Evolutionary conservation across 2,113 vertebrate genomes (phyloP), one percentile per base, ranked within the genome.

Genomic region (Vulpes ferrilata): DNA sequence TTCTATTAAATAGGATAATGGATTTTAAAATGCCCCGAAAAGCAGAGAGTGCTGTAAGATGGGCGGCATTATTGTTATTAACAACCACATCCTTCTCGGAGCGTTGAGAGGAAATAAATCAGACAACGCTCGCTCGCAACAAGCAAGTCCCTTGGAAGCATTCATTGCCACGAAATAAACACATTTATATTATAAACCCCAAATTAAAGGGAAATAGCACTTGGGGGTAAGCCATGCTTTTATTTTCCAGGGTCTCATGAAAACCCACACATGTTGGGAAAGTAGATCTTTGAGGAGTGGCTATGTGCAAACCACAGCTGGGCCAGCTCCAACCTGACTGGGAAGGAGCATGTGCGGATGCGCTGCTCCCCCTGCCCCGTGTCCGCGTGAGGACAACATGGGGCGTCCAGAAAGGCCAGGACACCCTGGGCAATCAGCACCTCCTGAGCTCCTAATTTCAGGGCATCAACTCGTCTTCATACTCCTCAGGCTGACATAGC

Each of bases 1-100:
- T 97, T 97, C 93, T 97, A 96, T 96, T 97, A 97, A 98, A 95
- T 97, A 97, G 96, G 98, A 97, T 97, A 98, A 98, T 98, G 96
- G 97, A 97, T 97, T 98, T 97, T 97, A 97, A 98, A 98, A 97
- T 78, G 96, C 97, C 88, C 92, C 4, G 20, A 80, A 98, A 97
- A 97, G 95, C 95, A 95, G 96, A 95, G 95, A 97, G 96, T 87
- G 96, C 96, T 92, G 69, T 96, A 97, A 96, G 95, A 94, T 91
- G 97, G 96, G 96, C 35, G 79, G 97, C 53, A n/a, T 93, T 96
- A 96, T 89, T 89, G 96, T 96, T 97, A 97, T 96, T 97, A 98
- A 97, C 93, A 93, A 94, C 93, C 20, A 7, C 95, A 97, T 98
- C 96, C 92, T 97, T 97, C 97, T 96, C 64, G 4, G 96, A 83